Evolutionary conservation across 2,888 invertebrate species (phyloP).

Genomic region (Pelosia muscerda): DNA sequence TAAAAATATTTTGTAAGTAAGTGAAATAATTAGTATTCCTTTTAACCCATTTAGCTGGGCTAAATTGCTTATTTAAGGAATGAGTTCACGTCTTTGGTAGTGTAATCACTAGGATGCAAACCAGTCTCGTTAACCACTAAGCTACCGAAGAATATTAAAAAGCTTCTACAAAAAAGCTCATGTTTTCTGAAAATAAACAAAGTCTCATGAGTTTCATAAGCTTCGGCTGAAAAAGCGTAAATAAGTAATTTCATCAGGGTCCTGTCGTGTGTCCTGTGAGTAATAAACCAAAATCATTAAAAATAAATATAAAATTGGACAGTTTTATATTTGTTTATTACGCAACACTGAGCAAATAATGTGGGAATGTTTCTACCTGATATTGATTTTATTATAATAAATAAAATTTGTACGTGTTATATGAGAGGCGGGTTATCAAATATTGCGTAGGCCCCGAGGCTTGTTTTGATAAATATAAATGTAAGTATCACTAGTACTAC

Average conservation of each 20-base stretch:
- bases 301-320: neutral
- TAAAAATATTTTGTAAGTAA: too few species aligned
- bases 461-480: slow-evolving; percentile 25
- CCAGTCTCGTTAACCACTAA: too few species aligned
- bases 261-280: neutral
- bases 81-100: too few species aligned
- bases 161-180: too few species aligned
- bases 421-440: slow-evolving; percentile 15
- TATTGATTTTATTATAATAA: slow-evolving; percentile 7
- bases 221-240: neutral
- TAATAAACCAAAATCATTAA: neutral
- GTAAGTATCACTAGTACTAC: slow-evolving; percentile 28
- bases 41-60: too few species aligned
- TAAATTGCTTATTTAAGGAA: too few species aligned
- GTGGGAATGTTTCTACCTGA: neutral
- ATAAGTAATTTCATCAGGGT: neutral
- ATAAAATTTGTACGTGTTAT: slow-evolving; percentile 22
- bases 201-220: neutral
- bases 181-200: neutral
- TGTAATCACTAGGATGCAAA: too few species aligned
- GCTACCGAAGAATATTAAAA: too few species aligned
- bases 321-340: neutral
- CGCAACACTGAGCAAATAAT: neutral
- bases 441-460: slow-evolving; percentile 8
- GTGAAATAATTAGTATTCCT: too few species aligned